These are phyloP conservation scores for Caenorhabditis imperialis DNA, from an alignment of 2,888 invertebrate genomes.

Conservation along the genomic window DNA sequence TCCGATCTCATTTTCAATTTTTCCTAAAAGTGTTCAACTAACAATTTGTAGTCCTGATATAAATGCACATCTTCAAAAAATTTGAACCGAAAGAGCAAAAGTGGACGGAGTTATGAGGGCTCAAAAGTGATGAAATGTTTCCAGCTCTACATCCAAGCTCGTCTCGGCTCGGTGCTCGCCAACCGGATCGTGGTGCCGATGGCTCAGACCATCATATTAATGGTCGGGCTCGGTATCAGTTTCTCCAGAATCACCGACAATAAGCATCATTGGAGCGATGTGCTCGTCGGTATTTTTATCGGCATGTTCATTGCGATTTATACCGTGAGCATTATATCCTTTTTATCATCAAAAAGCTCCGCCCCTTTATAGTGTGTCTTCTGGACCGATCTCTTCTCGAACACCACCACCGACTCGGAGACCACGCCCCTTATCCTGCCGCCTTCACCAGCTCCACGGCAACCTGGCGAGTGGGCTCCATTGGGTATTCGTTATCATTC, in stretches of 20 bases:
- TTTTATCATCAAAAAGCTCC: no score
- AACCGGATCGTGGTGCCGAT: constrained; percentile 60
- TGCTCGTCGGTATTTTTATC: constrained; percentile 84
- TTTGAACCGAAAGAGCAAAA: no score
- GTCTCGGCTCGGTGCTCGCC: constrained; percentile 40
- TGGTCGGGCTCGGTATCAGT: constrained; percentile 53
- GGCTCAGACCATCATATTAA: constrained; percentile 53
- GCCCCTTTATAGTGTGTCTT: constrained; percentile 31
- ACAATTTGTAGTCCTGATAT: no score
- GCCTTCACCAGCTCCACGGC: background rate
- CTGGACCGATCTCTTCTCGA: constrained; percentile 45
- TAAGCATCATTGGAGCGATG: constrained; percentile 98
- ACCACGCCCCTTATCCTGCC: constrained; percentile 35
- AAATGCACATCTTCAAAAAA: no score
- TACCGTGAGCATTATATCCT: constrained; percentile 42
- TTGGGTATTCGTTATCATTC: no score
- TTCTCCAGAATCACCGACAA: constrained; percentile 90
- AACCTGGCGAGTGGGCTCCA: constrained; percentile 1
- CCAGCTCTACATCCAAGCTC: constrained; percentile 65
- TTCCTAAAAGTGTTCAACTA: no score
- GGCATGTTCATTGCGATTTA: constrained; percentile 79
- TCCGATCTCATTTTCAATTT: no score
- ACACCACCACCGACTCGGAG: constrained; percentile 33
- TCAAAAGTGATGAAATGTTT: no score
- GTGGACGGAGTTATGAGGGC: no score